Conservation (phyloP, 2,113 vertebrate species). For the Xiphorhynchus elegans region DNA sequence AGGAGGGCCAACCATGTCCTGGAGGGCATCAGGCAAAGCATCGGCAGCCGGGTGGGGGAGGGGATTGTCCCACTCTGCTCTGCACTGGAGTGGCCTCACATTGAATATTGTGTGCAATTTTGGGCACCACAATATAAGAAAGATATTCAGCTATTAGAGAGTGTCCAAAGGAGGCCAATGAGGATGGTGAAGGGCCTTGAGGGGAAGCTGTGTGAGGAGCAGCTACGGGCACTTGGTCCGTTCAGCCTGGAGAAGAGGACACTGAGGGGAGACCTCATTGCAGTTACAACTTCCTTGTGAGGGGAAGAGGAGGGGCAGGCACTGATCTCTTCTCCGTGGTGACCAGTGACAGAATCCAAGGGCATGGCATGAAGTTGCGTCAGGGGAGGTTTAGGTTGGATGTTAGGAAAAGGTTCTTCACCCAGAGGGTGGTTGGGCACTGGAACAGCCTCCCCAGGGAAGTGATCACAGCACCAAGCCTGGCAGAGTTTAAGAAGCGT, state of each 20-base stretch:
- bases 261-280: not conserved
- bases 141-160: not conserved
- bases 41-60: not conserved
- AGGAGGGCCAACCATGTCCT: not conserved
- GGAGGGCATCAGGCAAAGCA: not conserved
- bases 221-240: not conserved
- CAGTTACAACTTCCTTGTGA: not conserved
- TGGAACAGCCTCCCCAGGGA: not conserved
- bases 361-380: not conserved
- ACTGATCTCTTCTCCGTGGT: not conserved
- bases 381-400: not conserved
- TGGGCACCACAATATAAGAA: not conserved
- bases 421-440: not conserved
- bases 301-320: not conserved
- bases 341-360: not conserved
- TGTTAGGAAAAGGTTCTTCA: not conserved
- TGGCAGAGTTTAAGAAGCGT: not conserved
- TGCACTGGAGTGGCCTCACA: not conserved
- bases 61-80: not conserved
- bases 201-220: too few species aligned
- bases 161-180: not conserved
- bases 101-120: not conserved
- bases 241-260: not conserved
- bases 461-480: not conserved
- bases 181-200: not conserved